Conservation (phyloP, 2,797 vertebrate species). For the Gallinago nigripennis region DNA sequence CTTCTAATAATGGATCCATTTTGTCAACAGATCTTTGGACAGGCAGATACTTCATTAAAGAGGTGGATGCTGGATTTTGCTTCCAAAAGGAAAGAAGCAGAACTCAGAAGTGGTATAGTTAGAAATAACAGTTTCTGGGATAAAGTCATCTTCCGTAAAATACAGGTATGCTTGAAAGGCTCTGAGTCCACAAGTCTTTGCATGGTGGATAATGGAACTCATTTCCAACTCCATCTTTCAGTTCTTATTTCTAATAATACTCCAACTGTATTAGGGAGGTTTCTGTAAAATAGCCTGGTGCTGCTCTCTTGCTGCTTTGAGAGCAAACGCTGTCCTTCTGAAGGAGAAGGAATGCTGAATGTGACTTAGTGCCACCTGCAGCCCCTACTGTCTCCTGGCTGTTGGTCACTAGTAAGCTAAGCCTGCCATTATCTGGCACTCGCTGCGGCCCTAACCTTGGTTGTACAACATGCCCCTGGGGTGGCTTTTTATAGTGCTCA, state of each 20-base stretch:
- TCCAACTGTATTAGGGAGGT: neutral
- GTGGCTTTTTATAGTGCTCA: slow-evolving; percentile 10
- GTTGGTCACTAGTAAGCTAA: neutral
- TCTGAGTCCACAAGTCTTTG: neutral
- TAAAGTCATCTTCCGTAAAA: slow-evolving; percentile 92
- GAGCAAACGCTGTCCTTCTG: neutral
- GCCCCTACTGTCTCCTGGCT: neutral
- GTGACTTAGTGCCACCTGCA: neutral
- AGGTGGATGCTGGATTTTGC: slow-evolving; percentile 94
- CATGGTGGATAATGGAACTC: neutral
- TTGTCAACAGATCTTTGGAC: slow-evolving; percentile 86
- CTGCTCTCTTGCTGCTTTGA: neutral
- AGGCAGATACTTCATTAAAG: slow-evolving; percentile 91
- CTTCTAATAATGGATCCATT: neutral
- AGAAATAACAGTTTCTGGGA: slow-evolving; percentile 96
- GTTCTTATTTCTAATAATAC: neutral
- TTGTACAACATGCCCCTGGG: neutral
- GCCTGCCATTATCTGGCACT: neutral
- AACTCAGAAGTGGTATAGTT: slow-evolving; percentile 89
- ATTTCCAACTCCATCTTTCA: neutral
- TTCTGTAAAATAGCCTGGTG: neutral
- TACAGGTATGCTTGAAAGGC: slow-evolving; percentile 83
- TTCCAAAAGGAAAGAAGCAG: slow-evolving; percentile 91
- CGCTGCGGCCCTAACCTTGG: neutral
- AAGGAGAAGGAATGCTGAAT: neutral